Conservation (phyloP, 2,797 vertebrate genomes). For the Chelidonichthys spinosus region DNA sequence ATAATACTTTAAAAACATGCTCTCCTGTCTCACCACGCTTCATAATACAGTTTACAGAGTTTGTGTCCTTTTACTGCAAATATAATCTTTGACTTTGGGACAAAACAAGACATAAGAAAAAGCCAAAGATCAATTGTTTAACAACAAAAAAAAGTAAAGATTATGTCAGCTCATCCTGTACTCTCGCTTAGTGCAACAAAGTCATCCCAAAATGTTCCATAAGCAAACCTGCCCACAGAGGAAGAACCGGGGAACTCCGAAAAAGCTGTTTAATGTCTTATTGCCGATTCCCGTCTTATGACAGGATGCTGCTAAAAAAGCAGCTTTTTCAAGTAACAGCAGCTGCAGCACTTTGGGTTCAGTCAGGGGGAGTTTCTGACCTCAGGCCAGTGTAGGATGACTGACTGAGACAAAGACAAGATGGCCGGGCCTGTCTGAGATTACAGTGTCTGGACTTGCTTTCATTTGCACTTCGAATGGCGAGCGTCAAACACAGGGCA, state of each 20-base stretch:
- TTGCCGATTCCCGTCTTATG: not conserved
- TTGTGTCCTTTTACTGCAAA: not conserved
- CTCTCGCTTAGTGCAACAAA: not conserved
- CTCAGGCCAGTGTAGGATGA: conserved; percentile 52
- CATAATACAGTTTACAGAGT: not conserved
- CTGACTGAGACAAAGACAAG: conserved; percentile 74
- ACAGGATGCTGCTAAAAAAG: conserved; percentile 28
- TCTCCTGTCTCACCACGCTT: not conserved
- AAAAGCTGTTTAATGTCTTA: not conserved
- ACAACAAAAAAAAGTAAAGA: too few species aligned
- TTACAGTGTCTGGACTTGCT: conserved; percentile 56
- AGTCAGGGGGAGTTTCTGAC: conserved; percentile 57
- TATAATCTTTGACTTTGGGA: not conserved
- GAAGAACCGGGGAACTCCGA: not conserved
- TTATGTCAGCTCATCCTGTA: not conserved
- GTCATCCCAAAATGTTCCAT: not conserved
- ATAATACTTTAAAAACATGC: not conserved
- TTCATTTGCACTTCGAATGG: conserved; percentile 26
- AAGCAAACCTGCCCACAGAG: not conserved
- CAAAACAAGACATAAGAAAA: not conserved
- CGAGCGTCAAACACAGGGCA: conserved; percentile 15
- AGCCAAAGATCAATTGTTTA: too few species aligned
- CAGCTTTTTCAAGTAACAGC: conserved; percentile 36
- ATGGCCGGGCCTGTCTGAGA: conserved; percentile 61
- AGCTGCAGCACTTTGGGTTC: conserved; percentile 51